Percentiles rank a stretch among this genome's conserved stretches.
These are phyloP conservation scores for Epizoanthus scotinus DNA, from an alignment of 92 coral and sea anemone species.

Conservation along the genomic window DNA sequence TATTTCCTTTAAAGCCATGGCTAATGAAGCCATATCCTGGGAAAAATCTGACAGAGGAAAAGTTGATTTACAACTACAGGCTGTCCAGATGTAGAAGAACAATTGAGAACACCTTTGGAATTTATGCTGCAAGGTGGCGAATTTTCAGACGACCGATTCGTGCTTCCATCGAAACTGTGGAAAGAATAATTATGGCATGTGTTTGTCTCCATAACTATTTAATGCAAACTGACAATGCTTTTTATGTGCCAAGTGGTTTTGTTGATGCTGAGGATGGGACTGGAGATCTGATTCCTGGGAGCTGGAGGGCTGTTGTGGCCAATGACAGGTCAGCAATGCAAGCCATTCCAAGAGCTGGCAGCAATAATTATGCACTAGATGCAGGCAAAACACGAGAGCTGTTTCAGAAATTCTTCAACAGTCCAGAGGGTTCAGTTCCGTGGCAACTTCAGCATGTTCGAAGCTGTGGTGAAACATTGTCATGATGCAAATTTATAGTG, in stretches of 20 bases:
- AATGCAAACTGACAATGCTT: slow-evolving; percentile 20
- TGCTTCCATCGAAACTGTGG: background rate
- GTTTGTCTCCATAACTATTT: slow-evolving; percentile 23
- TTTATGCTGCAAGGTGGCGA: slow-evolving; percentile 32
- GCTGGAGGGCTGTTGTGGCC: slow-evolving; percentile 25
- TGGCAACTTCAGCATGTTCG: slow-evolving; percentile 32
- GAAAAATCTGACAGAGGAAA: background rate
- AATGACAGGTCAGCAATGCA: slow-evolving; percentile 7
- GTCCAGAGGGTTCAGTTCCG: background rate
- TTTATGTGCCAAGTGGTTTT: slow-evolving; percentile 8
- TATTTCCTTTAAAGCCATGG: slow-evolving; percentile 28
- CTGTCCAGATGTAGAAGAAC: slow-evolving; percentile 37
- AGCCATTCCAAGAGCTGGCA: background rate
- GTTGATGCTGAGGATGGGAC: background rate
- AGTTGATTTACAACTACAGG: slow-evolving; percentile 18
- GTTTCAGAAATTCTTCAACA: slow-evolving; percentile 1
- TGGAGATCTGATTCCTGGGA: slow-evolving; percentile 1
- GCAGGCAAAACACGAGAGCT: background rate
- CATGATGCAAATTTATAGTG: too few relatives aligned
- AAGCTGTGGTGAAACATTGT: slow-evolving; percentile 14
- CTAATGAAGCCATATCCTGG: slow-evolving; percentile 40
- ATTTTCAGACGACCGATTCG: slow-evolving; percentile 24
- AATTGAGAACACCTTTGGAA: slow-evolving; percentile 38
- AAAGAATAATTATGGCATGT: background rate
- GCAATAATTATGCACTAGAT: slow-evolving; percentile 5